Evolutionary conservation across 2,888 invertebrate genomes (phyloP).

Genomic region (Meteorus colon): DNA sequence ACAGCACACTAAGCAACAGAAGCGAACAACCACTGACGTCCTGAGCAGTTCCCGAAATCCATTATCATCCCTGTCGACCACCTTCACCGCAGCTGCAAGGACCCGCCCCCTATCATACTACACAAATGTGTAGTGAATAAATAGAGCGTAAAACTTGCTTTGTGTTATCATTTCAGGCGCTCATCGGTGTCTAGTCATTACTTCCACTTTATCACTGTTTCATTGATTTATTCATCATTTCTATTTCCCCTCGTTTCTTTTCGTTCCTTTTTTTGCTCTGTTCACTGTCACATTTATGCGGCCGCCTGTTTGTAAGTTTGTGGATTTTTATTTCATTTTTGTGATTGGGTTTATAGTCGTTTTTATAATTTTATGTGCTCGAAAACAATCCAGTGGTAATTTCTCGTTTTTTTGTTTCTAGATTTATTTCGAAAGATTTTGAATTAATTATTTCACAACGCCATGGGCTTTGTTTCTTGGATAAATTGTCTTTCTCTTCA

Average conservation of each 20-base stretch:
- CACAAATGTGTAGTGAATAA: slow-evolving; percentile 71
- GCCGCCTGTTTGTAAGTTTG: neutral
- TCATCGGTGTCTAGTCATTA: slow-evolving; percentile 44
- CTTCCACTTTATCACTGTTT: slow-evolving; percentile 38
- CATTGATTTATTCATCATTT: neutral
- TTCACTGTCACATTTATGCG: neutral
- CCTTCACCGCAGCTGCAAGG: slow-evolving; percentile 55
- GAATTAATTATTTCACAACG: neutral
- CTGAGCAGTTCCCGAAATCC: slow-evolving; percentile 41
- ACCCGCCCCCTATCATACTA: slow-evolving; percentile 70
- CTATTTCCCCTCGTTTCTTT: neutral
- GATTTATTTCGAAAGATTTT: neutral
- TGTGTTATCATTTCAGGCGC: slow-evolving; percentile 66
- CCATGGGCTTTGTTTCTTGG: neutral
- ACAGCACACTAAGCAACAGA: slow-evolving; percentile 40
- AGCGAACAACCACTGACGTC: slow-evolving; percentile 27
- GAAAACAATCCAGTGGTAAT: neutral
- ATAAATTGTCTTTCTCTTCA: neutral
- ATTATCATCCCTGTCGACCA: slow-evolving; percentile 42
- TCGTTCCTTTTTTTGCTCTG: neutral
- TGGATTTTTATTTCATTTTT: neutral
- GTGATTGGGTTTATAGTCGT: neutral
- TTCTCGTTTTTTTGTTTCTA: neutral
- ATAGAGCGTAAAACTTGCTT: slow-evolving; percentile 71
- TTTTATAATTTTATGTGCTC: no score